Evolutionary conservation across 2,888 invertebrate genomes (phyloP).

Genomic region (Eudasyphora cyanicolor): DNA sequence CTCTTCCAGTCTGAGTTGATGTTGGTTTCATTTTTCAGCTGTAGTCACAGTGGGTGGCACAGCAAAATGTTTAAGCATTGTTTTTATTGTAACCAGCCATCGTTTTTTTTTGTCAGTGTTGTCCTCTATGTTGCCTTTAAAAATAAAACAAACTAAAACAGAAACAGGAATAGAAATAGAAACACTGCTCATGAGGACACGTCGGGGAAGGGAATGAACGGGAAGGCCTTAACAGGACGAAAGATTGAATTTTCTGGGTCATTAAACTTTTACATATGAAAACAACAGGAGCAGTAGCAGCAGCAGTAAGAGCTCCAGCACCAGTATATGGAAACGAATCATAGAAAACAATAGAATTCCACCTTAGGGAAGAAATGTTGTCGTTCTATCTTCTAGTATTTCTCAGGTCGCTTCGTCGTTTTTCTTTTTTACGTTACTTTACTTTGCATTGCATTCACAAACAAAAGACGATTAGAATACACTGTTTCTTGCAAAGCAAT

Average conservation of each 20-base stretch:
- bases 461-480: conserved; percentile 14
- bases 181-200: too few species aligned
- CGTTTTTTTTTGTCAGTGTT: background rate
- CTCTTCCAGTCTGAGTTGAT: background rate
- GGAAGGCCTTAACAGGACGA: too few species aligned
- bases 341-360: conserved; percentile 2
- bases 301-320: conserved; percentile 10
- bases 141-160: background rate
- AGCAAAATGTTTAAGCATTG: conserved; percentile 15
- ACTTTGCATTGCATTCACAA: background rate
- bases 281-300: conserved; percentile 29
- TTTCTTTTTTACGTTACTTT: background rate
- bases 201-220: background rate
- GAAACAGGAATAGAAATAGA: too few species aligned
- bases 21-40: background rate
- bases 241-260: conserved; percentile 62
- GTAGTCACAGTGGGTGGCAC: background rate
- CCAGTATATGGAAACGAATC: background rate
- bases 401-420: too few species aligned
- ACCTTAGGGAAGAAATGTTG: conserved; percentile 6
- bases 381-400: background rate
- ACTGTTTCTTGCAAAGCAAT: background rate
- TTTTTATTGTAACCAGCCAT: background rate
- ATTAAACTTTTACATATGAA: conserved; percentile 59
- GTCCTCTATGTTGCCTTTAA: background rate